A percentile compares a stretch with the other conserved stretches of the same genome.
These are phyloP conservation scores for Syrphus vitripennis DNA, from an alignment of 2,888 invertebrate genomes.

Conservation along the genomic window DNA sequence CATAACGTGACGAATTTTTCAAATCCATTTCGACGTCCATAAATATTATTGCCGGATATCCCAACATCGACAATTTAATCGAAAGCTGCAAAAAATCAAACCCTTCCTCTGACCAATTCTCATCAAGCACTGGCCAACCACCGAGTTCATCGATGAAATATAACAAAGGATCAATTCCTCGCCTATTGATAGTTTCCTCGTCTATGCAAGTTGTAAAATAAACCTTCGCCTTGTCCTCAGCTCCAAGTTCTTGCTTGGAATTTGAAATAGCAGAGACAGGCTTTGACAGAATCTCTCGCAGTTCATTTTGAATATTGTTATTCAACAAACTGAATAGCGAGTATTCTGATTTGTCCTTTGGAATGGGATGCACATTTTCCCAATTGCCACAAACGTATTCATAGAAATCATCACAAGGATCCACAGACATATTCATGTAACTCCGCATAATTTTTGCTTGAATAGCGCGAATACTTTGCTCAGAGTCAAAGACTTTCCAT, in stretches of 20 bases:
- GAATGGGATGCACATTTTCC: slow-evolving; percentile 60
- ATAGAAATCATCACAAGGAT: slow-evolving; percentile 71
- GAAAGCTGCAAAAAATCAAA: slow-evolving; percentile 62
- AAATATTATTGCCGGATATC: slow-evolving; percentile 25
- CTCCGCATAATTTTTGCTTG: slow-evolving; percentile 59
- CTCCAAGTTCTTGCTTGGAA: slow-evolving; percentile 40
- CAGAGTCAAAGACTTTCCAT: slow-evolving; percentile 52
- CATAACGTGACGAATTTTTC: slow-evolving; percentile 44
- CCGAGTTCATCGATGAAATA: slow-evolving; percentile 62
- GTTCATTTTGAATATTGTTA: slow-evolving; percentile 57
- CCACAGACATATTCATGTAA: slow-evolving; percentile 53
- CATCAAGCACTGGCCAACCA: slow-evolving; percentile 67
- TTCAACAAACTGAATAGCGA: slow-evolving; percentile 56
- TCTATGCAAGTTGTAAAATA: slow-evolving; percentile 57
- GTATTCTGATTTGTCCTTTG: slow-evolving; percentile 59
- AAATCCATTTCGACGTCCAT: slow-evolving; percentile 57
- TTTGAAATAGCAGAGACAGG: neutral
- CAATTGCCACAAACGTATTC: slow-evolving; percentile 71
- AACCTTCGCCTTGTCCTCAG: slow-evolving; percentile 60
- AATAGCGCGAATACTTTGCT: slow-evolving; percentile 46
- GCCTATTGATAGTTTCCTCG: slow-evolving; percentile 48
- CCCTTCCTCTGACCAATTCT: slow-evolving; percentile 57
- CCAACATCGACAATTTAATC: slow-evolving; percentile 33
- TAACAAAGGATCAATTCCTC: slow-evolving; percentile 54
- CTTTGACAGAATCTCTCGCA: slow-evolving; percentile 47